phyloP scores from a whole-genome alignment of 1,140 invertebrate species.

The Ylistrum balloti region DNA sequence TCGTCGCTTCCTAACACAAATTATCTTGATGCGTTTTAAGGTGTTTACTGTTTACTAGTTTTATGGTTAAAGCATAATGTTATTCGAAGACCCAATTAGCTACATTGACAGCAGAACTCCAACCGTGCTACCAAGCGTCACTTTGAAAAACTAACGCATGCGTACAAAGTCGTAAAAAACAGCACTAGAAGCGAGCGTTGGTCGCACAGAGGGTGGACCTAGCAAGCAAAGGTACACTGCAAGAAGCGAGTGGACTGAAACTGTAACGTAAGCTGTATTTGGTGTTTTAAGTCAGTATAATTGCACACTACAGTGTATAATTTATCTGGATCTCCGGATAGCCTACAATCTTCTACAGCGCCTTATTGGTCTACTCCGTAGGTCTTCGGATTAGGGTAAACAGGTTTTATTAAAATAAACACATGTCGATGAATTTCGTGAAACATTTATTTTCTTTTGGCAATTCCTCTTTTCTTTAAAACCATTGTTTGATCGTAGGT shows the following conservation, averaged over 20 bases:
- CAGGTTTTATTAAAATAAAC: background rate
- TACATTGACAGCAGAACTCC: slow-evolving; percentile 32
- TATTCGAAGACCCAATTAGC: slow-evolving; percentile 23
- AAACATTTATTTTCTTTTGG: slow-evolving; percentile 10
- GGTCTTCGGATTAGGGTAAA: background rate
- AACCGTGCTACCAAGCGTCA: background rate
- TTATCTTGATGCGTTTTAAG: background rate
- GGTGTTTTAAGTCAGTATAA: slow-evolving; percentile 15
- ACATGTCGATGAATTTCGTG: slow-evolving; percentile 16
- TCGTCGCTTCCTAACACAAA: background rate
- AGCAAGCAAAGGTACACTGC: slow-evolving; percentile 1
- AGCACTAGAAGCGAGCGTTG: background rate
- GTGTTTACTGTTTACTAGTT: slow-evolving; percentile 13
- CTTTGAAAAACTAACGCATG: slow-evolving; percentile 13
- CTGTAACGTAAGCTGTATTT: slow-evolving; percentile 25
- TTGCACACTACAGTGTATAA: background rate
- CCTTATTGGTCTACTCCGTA: background rate
- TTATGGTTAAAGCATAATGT: background rate
- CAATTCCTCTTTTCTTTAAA: background rate
- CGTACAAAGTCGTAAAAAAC: slow-evolving; percentile 10
- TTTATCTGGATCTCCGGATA: background rate
- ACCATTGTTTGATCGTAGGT: background rate
- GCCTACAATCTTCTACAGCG: background rate
- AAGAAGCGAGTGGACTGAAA: background rate
- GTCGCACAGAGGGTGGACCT: background rate